Evolutionary conservation across 2,888 invertebrate genomes (phyloP).

Genomic region (Tetranychus piercei): DNA sequence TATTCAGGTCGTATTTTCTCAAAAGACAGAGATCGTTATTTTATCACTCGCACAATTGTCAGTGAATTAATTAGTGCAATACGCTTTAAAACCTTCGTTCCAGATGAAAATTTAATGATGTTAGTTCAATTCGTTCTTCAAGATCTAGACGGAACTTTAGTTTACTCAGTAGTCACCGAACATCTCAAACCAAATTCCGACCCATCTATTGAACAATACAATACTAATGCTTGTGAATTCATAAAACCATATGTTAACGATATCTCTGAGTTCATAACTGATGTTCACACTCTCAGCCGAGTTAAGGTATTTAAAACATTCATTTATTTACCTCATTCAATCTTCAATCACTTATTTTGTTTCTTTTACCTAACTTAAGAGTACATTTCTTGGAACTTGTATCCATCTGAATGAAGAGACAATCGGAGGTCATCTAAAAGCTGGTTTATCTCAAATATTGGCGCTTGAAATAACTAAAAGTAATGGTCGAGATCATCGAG

Average conservation of each 20-base stretch:
- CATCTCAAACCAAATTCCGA: conserved; percentile 30
- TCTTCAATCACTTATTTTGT: conserved; percentile 10
- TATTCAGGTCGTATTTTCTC: conserved; percentile 72
- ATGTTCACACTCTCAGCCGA: conserved; percentile 86
- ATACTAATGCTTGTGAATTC: conserved; percentile 78
- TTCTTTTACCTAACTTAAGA: conserved; percentile 35
- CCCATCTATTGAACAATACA: conserved; percentile 29
- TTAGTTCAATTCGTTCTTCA: conserved; percentile 48
- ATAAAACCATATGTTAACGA: conserved; percentile 78
- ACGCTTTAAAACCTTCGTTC: conserved; percentile 80
- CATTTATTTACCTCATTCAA: neutral
- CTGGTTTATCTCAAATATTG: conserved; percentile 60
- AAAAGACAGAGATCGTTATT: conserved; percentile 80
- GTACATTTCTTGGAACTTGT: conserved; percentile 38
- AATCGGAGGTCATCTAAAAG: conserved; percentile 83
- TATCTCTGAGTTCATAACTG: conserved; percentile 79
- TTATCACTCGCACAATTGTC: conserved; percentile 72
- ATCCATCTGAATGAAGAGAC: conserved; percentile 77
- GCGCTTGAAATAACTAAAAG: conserved; percentile 78
- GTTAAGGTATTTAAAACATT: conserved; percentile 51
- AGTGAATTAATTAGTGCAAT: conserved; percentile 86
- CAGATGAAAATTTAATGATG: conserved; percentile 79
- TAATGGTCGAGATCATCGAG: conserved; percentile 57
- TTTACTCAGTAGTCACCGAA: conserved; percentile 51
- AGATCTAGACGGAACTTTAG: conserved; percentile 73